Evolutionary conservation across 2,888 invertebrate species (phyloP).

Genomic region (Tortrix viridana): DNA sequence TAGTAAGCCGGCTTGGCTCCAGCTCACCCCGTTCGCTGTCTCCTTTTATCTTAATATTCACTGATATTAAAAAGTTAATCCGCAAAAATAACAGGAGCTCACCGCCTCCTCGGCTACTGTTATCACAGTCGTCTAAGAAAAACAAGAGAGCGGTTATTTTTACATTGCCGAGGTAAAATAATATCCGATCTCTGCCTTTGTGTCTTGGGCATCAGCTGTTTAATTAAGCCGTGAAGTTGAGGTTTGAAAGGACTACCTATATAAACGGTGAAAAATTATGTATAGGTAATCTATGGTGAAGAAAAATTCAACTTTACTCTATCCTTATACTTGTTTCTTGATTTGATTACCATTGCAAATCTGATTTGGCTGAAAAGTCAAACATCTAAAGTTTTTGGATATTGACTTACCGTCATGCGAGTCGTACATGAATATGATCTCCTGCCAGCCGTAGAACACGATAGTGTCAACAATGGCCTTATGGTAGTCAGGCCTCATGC

Average conservation of each 20-base stretch:
- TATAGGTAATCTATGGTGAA: no score
- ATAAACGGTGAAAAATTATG: no score
- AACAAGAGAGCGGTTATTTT: slow-evolving; percentile 30
- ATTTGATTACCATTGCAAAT: no score
- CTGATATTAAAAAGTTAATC: slow-evolving; percentile 67
- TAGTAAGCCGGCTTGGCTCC: slow-evolving; percentile 53
- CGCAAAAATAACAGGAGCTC: slow-evolving; percentile 51
- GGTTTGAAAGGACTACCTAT: no score
- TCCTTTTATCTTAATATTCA: slow-evolving; percentile 63
- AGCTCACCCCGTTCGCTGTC: slow-evolving; percentile 52
- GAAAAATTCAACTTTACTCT: no score
- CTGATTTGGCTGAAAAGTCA: no score
- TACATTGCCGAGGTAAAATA: slow-evolving; percentile 33
- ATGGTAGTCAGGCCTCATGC: slow-evolving; percentile 98
- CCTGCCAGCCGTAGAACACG: slow-evolving; percentile 94
- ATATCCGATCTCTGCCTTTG: slow-evolving; percentile 17
- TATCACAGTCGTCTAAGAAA: slow-evolving; percentile 43
- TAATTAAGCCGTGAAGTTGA: no score
- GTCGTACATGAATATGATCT: slow-evolving; percentile 95
- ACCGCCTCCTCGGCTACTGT: slow-evolving; percentile 44
- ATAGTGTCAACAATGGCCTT: slow-evolving; percentile 98
- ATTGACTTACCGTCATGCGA: slow-evolving; percentile 92
- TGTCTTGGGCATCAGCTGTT: no score
- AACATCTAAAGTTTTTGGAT: neutral
- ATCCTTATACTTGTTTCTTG: neutral